Base-by-base conservation (phyloP, 2,113 vertebrate genomes). In the Xenus cinereus region DNA sequence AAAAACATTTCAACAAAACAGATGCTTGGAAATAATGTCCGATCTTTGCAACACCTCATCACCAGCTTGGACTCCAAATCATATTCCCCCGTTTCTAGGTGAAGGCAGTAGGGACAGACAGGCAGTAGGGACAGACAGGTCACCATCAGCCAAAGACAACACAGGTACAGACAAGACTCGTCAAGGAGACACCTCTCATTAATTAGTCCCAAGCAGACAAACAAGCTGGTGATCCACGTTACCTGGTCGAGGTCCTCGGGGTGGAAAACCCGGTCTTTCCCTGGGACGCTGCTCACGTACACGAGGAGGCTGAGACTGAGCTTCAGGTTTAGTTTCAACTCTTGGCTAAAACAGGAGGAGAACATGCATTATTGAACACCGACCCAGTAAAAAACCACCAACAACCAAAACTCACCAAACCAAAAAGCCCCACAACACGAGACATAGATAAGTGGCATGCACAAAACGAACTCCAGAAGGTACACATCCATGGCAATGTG, bases 241-340 rank as follows among this genome's bases (percentile, higher is more conserved):
- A 99, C 99, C 99, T 98, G 99, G 98, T 81, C 99, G 98, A 87
- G 99, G 98, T 72, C 99, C 99, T 84, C 99, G 98, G 4, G 98
- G 98, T 32, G 98, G 98, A 90, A 99, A 99, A 48, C 98, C 94
- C 0, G 99, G 98, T 97, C 99, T 97, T 80, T 99, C 99, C 15
- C 99, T 98, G 41, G 99, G 98, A 62, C 99, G 99, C 45, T 99
- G 99, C 84, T 99, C 99, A 96, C 99, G 98, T 32, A 98, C 97
- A 22, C 99, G 98, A 62, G 98, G 98, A 80, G 99, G 98, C 7
- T 98, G 97, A 19, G 98, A 97, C 67, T 99, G 99, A 67, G 98
- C 97, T 98, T 99, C 99, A 9, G 98, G 98, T 96, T 99, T 99
- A 90, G 97, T 89, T 97, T 99, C 99, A 83, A 98, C 98, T 98